Evolutionary conservation across 1,140 invertebrate genomes (phyloP), one percentile per base, ranked within the genome.

Genomic region (Diorhabda elongata): DNA sequence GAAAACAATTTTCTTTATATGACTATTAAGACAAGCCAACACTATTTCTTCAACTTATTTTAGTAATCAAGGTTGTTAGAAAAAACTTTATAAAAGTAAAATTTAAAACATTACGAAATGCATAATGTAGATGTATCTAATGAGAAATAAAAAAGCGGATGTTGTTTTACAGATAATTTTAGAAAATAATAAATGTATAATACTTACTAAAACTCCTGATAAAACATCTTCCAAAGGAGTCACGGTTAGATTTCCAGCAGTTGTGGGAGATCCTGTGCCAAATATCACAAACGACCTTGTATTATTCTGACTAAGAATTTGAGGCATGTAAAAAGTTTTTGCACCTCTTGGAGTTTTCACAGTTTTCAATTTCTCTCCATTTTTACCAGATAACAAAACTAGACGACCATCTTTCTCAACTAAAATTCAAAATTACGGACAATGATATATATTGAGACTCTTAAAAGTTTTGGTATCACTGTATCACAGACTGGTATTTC

Each of bases 241-340:
- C 3, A 74, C 66, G 64, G 70, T 79, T 8, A 94, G 82, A 63
- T 87, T 87, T 7, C 92, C 92, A 0, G 86, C 82, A 59, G 90
- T 86, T 58, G 89, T 88, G 74, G 91, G 89, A 43, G 90, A 90
- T 3, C 91, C 92, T 0, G 92, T 93, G 11, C 91, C 88, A 76
- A 93, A 82, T 3, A 85, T 69, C n/a, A 85, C 73, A 57, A 86
- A 80, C 67, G 84, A 82, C 64, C 85, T 84, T 44, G 85, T 87
- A 78, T 88, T 86, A 44, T 84, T 81, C 74, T 84, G 82, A 1
- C 83, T 79, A 4, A 89, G 73, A 42, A 86, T 77, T 77, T 90
- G 87, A 5, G 91, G 91, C n/a, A 89, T 89, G 69, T 83, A 83
- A 75, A 92, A 93, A 69, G 92, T 87, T 81, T 93, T 90, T 66